Conservation (phyloP, 2,797 vertebrate species). For the Anguilla megastoma region DNA sequence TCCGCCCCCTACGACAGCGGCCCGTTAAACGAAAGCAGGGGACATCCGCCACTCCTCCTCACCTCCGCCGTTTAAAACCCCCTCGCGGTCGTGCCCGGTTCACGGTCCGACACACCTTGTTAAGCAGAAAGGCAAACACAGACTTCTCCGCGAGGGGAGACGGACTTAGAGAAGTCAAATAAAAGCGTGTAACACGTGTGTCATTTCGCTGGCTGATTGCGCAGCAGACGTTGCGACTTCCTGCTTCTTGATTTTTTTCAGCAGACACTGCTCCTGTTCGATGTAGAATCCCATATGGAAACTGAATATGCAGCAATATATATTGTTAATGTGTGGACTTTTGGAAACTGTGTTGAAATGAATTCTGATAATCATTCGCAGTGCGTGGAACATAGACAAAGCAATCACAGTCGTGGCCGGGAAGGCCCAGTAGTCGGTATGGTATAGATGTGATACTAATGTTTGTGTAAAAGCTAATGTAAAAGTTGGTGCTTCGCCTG, state of each 20-base stretch:
- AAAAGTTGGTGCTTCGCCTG: too few species aligned
- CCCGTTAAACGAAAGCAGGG: slow-evolving; percentile 66
- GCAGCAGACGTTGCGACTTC: background rate
- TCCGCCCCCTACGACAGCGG: slow-evolving; percentile 72
- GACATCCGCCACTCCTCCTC: slow-evolving; percentile 47
- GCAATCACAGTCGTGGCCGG: too few species aligned
- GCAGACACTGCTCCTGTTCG: background rate
- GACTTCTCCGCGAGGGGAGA: background rate
- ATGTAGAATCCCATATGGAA: background rate
- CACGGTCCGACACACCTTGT: slow-evolving; percentile 43
- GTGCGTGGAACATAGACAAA: too few species aligned
- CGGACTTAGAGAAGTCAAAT: background rate
- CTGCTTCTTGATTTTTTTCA: background rate
- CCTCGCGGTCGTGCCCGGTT: slow-evolving; percentile 45
- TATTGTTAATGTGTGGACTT: too few species aligned
- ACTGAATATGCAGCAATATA: too few species aligned
- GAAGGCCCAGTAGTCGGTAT: too few species aligned
- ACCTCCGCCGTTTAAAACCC: slow-evolving; percentile 56
- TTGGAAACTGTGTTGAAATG: too few species aligned
- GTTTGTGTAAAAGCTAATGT: too few species aligned
- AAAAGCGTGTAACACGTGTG: background rate
- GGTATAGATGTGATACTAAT: too few species aligned
- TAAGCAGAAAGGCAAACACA: slow-evolving; percentile 33
- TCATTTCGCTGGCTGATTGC: background rate
- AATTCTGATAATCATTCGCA: too few species aligned